A percentile compares a stretch with the other conserved stretches of the same genome.
These are phyloP conservation scores for Adrianichthys oophorus DNA, from an alignment of 2,797 vertebrate species.

Conservation along the genomic window DNA sequence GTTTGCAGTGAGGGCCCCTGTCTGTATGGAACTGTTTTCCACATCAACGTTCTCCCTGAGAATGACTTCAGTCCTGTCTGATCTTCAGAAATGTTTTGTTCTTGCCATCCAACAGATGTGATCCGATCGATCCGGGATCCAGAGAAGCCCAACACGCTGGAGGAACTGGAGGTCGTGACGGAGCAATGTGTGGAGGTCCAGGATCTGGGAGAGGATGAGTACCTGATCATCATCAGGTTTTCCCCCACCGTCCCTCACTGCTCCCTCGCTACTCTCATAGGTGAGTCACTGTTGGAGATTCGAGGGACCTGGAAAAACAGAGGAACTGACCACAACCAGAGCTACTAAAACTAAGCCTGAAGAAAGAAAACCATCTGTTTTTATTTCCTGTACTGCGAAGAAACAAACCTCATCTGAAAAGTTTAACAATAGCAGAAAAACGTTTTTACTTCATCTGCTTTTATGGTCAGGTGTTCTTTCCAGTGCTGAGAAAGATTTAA, in stretches of 20 bases:
- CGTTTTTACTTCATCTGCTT: too few species aligned
- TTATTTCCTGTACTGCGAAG: too few species aligned
- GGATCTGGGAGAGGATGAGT: conserved; percentile 86
- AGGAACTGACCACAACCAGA: too few species aligned
- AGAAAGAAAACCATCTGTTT: too few species aligned
- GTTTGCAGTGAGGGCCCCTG: not conserved
- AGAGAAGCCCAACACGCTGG: conserved; percentile 94
- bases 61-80: not conserved
- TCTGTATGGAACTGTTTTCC: not conserved
- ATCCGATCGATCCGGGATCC: conserved; percentile 95
- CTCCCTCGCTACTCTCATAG: conserved; percentile 95
- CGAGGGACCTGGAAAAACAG: not conserved
- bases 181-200: conserved; percentile 91
- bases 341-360: too few species aligned
- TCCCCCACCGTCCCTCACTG: conserved; percentile 97
- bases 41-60: not conserved
- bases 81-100: not conserved
- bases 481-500: too few species aligned
- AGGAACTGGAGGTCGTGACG: conserved; percentile 94
- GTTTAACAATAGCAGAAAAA: too few species aligned
- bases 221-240: conserved; percentile 91
- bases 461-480: too few species aligned
- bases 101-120: conserved; percentile 77
- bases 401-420: too few species aligned
- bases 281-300: conserved; percentile 59